phyloP scores from a whole-genome alignment of 2,113 vertebrate species.

The Entelurus aequoreus region DNA sequence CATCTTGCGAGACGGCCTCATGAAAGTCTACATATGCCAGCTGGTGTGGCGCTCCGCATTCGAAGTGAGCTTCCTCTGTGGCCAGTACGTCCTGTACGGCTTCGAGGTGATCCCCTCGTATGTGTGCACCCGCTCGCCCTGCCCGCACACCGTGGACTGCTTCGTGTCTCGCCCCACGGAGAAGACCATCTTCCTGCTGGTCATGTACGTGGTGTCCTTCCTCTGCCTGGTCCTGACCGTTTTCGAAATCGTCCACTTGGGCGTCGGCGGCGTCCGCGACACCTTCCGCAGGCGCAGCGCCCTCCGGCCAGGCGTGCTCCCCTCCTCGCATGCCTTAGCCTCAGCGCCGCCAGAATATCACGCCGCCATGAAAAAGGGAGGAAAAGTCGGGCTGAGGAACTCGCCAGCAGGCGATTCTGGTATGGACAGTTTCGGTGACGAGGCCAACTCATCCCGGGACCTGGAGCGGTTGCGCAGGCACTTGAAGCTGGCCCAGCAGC shows the following conservation, averaged over 20 bases:
- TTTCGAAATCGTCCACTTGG: conserved; percentile 81
- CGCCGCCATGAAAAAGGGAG: conserved; percentile 73
- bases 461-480: conserved; percentile 76
- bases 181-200: conserved; percentile 84
- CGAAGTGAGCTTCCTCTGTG: conserved; percentile 78
- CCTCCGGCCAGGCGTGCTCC: conserved; percentile 20
- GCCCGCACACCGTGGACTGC: conserved; percentile 83
- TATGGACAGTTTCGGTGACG: conserved; percentile 61
- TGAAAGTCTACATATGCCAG: conserved; percentile 82
- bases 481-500: conserved; percentile 81
- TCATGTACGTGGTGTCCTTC: conserved; percentile 83
- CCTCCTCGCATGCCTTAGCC: conserved; percentile 33
- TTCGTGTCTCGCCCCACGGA: conserved; percentile 87
- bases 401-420: conserved; percentile 54
- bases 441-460: conserved; percentile 51
- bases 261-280: conserved; percentile 75
- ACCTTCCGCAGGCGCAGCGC: conserved; percentile 54
- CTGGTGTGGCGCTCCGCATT: conserved; percentile 76
- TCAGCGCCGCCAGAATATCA: conserved; percentile 78
- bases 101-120: conserved; percentile 80
- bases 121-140: conserved; percentile 78
- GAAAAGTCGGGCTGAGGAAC: conserved; percentile 64
- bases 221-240: conserved; percentile 83
- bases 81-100: conserved; percentile 81
- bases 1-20: conserved; percentile 82